A percentile compares a stretch with the other conserved stretches of the same genome.
Conservation (phyloP, 2,888 invertebrate species). For the Antitype chi region DNA sequence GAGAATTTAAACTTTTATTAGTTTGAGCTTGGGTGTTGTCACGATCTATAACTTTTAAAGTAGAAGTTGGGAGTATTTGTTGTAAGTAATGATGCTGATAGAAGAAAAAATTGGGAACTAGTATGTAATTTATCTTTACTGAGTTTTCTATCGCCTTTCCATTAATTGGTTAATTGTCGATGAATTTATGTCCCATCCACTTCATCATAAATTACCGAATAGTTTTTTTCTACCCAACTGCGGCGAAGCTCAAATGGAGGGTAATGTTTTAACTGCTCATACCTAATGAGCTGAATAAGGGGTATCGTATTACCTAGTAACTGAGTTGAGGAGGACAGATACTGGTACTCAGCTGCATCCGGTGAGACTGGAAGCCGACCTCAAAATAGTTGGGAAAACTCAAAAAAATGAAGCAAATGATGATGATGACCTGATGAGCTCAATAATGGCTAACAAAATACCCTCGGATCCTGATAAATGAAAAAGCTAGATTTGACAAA, state of each 20-base stretch:
- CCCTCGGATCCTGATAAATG: not conserved
- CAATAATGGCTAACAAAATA: not conserved
- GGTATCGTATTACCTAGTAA: no score
- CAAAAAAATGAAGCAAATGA: no score
- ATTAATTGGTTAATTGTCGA: no score
- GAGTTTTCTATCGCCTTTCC: not conserved
- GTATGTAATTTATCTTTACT: not conserved
- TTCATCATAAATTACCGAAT: not conserved
- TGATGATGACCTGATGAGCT: not conserved
- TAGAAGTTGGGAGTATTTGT: constrained; percentile 4
- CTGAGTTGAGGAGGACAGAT: no score
- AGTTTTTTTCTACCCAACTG: not conserved
- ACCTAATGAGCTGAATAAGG: no score
- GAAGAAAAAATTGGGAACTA: not conserved
- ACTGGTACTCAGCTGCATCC: no score
- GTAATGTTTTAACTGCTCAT: not conserved
- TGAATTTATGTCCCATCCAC: not conserved
- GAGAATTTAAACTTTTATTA: constrained; percentile 47
- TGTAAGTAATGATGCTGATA: not conserved
- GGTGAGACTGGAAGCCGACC: no score
- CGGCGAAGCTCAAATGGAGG: not conserved
- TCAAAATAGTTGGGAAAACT: no score
- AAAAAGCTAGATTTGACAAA: not conserved
- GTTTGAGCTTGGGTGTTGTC: constrained; percentile 38
- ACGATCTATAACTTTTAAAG: constrained; percentile 19